Conservation (phyloP, 2,797 vertebrate genomes). For the Gallinago stenura region DNA sequence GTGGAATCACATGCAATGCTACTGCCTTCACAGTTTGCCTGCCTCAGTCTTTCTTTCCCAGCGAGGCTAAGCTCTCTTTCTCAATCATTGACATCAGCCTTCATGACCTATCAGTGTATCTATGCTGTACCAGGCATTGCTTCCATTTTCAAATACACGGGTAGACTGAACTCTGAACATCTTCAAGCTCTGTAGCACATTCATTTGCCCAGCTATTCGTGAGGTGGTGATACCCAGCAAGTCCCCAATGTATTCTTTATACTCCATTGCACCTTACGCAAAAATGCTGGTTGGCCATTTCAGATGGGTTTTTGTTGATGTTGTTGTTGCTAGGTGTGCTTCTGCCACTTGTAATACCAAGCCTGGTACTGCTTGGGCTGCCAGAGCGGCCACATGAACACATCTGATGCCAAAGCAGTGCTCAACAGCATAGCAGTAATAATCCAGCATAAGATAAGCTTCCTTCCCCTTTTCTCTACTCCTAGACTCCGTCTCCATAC, state of each 20-base stretch:
- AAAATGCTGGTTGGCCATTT: neutral
- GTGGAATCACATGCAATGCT: neutral
- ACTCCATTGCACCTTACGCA: neutral
- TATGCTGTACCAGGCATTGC: neutral
- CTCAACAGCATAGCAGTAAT: neutral
- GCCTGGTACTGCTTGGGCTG: neutral
- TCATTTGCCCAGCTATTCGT: neutral
- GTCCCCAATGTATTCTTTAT: fast-evolving
- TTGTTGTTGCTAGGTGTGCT: neutral
- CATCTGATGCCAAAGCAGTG: neutral
- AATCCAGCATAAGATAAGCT: neutral
- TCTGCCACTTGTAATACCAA: neutral
- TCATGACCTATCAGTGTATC: neutral
- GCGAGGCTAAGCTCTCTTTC: neutral
- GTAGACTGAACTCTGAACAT: neutral
- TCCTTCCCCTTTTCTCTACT: neutral
- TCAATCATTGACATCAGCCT: neutral
- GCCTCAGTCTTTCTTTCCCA: neutral
- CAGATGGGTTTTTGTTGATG: neutral
- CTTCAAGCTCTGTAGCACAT: neutral
- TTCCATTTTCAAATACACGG: neutral
- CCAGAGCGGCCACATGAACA: neutral
- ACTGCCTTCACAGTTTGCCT: neutral
- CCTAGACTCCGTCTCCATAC: neutral
- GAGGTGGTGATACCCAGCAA: neutral